Evolutionary conservation across 2,888 invertebrate species (phyloP), one percentile per base, ranked within the genome.

Genomic region (Meteorus cinctellus): DNA sequence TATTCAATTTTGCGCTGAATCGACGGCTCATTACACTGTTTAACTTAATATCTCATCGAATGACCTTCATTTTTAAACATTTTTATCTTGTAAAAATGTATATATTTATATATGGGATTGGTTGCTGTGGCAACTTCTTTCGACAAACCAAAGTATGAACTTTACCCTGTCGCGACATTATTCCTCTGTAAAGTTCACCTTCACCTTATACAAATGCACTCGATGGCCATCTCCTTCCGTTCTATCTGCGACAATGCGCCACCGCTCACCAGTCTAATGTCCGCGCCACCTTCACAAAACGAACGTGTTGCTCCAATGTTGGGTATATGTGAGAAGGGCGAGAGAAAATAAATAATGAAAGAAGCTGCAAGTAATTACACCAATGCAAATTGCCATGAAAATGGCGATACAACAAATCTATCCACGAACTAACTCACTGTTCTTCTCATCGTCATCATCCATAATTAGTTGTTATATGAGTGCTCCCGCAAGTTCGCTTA

Each of bases 341-440:
- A 19, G 24, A 41, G 29, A 73, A 34, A 45, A 75, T 55, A 55
- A 59, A 62, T 34, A 71, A 62, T n/a, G 41, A 63, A 59, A 34
- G 63, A 36, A 55, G n/a, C 67, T 67, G 48, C 31, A 48, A 72
- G 62, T 29, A 63, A 78, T 65, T 27, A 77, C 69, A 76, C 24
- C 89, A 87, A 89, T 89, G 89, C 86, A 84, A 86, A 88, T 89
- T 85, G 86, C 87, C 87, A 80, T 85, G 86, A 88, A 86, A 88
- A 89, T 89, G 86, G 82, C 83, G 83, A 83, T 84, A 84, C 85
- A 73, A 76, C 85, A 84, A 85, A 86, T 86, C 87, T 86, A 86
- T 34, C 81, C 62, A 76, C 48, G 68, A 68, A 68, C 12, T 72
- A 76, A 74, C 77, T 72, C 67, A 63, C 74, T 74, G 55, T 65